Percentiles rank a stretch among this genome's conserved stretches.
These are phyloP conservation scores for Tethya wilhelma DNA, from an alignment of 37 sponge, comb jelly and placozoan species.

Conservation along the genomic window DNA sequence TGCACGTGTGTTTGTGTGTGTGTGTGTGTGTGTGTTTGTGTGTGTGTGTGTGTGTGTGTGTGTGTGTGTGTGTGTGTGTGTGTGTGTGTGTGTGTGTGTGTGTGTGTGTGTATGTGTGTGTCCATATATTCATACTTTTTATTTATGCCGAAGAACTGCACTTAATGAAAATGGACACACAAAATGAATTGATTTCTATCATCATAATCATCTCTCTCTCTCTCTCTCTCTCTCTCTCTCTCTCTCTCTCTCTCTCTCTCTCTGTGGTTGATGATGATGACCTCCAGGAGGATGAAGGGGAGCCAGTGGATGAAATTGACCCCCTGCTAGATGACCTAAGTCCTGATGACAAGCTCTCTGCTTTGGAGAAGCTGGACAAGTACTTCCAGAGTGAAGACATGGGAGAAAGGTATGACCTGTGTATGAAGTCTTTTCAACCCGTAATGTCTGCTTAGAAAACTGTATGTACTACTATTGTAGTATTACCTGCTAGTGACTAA, in stretches of 20 bases:
- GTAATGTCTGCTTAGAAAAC: neutral
- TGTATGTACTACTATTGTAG: neutral
- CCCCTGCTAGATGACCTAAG: slow-evolving; percentile 50
- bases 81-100: no score
- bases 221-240: neutral
- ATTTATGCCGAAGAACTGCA: no score
- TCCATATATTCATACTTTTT: no score
- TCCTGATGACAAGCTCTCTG: slow-evolving; percentile 38
- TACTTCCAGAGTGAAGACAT: slow-evolving; percentile 63
- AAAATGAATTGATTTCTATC: no score
- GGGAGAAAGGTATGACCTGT: slow-evolving; percentile 43
- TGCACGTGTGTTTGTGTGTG: no score
- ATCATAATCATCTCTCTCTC: neutral
- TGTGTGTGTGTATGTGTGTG: no score
- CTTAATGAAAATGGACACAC: no score
- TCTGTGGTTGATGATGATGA: neutral
- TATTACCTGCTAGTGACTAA: no score
- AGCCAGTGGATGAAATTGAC: slow-evolving; percentile 22
- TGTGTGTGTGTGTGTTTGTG: no score
- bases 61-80: no score
- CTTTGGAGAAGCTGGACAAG: slow-evolving; percentile 61
- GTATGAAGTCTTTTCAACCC: no score
- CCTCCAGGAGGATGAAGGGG: slow-evolving; percentile 14
- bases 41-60: neutral
- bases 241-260: neutral